Base-by-base conservation (phyloP, 2,888 invertebrate genomes). In the Orgyia antiqua region DNA sequence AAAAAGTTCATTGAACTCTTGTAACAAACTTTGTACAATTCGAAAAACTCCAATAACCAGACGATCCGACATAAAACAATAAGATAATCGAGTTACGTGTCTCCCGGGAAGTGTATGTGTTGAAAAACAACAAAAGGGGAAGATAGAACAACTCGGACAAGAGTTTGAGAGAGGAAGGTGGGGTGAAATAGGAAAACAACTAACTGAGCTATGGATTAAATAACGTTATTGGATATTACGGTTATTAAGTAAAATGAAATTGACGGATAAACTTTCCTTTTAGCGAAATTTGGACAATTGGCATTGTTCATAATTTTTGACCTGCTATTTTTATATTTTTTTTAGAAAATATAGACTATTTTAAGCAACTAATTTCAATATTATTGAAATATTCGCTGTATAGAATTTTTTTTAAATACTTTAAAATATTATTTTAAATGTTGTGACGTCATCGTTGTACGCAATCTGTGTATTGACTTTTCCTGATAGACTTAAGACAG, bases 61-160 rank as follows among this genome's bases (percentile, higher is more conserved):
- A 35, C 24, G 33, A 30, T 36, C 24, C 33, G 20, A 42, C 48
- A 46, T 62, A 58, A 60, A 58, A 59, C 65, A 64, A 66, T 62
- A 59, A 58, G 51, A 44, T 62, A 64, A 68, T 65, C 54, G 54
- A 65, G 57, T 68, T 58, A 64, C 46, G 38, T 15, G 30, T 33
- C 53, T 33, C 53, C 44, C 39, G 30, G 10, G 53, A 27, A 44
- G 10, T 23, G 21, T 13, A 24, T 29, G 51, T 45, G 41, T 35
- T 53, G 44, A 52, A 54, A 61, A 60, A 59, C 53, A 57, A 57
- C 52, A 42, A 45, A 34, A 32, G 39, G 55, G 47, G 47, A 47
- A 45, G 31, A 41, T 37, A 29, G 10, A 29, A 15, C 23, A 44
- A 51, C 34, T 54, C 45, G 33, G 33, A 37, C 31, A 29, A 31